These are phyloP conservation scores for Panulirus ornatus DNA, from an alignment of 1,140 invertebrate genomes.

Conservation along the genomic window DNA sequence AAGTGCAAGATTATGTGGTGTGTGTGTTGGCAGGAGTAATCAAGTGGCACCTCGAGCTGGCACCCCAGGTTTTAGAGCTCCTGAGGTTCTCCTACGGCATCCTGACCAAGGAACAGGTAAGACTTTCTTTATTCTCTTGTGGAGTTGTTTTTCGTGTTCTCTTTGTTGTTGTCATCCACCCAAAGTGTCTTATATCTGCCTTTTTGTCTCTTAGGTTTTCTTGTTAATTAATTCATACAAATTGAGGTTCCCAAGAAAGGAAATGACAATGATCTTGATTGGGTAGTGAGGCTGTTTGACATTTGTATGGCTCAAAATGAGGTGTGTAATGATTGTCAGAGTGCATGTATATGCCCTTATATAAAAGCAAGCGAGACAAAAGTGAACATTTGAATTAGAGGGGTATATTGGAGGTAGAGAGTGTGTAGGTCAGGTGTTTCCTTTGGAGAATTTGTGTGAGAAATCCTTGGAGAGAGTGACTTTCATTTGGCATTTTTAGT, in stretches of 20 bases:
- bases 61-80: conserved; percentile 93
- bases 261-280: neutral
- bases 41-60: conserved; percentile 88
- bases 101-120: conserved; percentile 84
- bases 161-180: neutral
- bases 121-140: neutral
- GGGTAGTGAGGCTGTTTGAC: neutral
- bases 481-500: no score
- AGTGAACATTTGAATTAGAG: no score
- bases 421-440: no score
- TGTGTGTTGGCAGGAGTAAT: conserved; percentile 82
- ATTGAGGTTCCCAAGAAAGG: neutral
- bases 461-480: no score
- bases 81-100: conserved; percentile 90
- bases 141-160: neutral
- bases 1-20: conserved; percentile 82
- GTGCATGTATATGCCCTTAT: no score
- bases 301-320: no score
- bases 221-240: neutral
- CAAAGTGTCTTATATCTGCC: neutral
- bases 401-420: no score
- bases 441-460: no score
- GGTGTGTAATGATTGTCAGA: no score
- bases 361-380: no score
- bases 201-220: neutral